Evolutionary conservation across 2,888 invertebrate species (phyloP).

Genomic region (Eudasyphora cyanicolor): DNA sequence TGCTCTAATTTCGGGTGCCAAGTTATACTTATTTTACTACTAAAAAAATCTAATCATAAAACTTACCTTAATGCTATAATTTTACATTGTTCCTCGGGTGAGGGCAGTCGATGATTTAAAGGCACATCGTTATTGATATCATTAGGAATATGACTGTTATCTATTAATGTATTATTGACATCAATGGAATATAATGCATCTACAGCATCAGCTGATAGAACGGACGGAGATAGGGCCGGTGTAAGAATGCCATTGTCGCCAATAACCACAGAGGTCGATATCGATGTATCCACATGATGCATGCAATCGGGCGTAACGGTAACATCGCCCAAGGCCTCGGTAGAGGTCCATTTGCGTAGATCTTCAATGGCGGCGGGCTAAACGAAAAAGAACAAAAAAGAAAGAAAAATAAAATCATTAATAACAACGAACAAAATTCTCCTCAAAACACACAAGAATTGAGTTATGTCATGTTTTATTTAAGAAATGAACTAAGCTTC

Average conservation of each 20-base stretch:
- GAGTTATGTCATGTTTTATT: background rate
- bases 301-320: conserved; percentile 90
- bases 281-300: conserved; percentile 82
- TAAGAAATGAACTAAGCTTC: background rate
- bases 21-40: too few relatives aligned
- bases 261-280: conserved; percentile 80
- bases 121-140: conserved; percentile 81
- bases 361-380: conserved; percentile 91
- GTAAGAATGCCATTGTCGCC: conserved; percentile 78
- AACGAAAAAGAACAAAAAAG: conserved; percentile 10
- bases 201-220: conserved; percentile 78
- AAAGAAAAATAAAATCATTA: background rate
- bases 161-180: conserved; percentile 73
- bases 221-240: conserved; percentile 79
- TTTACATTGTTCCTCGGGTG: conserved; percentile 92
- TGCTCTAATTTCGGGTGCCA: too few relatives aligned
- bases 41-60: conserved; percentile 42
- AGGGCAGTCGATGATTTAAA: conserved; percentile 91
- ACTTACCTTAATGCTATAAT: conserved; percentile 90
- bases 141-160: conserved; percentile 76
- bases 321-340: conserved; percentile 85
- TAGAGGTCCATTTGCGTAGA: conserved; percentile 91
- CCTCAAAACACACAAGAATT: too few relatives aligned
- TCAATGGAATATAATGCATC: conserved; percentile 77
- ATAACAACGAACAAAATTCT: too few relatives aligned